phyloP scores from a whole-genome alignment of 2,113 vertebrate genomes.

The Triplophysa dalaica region DNA sequence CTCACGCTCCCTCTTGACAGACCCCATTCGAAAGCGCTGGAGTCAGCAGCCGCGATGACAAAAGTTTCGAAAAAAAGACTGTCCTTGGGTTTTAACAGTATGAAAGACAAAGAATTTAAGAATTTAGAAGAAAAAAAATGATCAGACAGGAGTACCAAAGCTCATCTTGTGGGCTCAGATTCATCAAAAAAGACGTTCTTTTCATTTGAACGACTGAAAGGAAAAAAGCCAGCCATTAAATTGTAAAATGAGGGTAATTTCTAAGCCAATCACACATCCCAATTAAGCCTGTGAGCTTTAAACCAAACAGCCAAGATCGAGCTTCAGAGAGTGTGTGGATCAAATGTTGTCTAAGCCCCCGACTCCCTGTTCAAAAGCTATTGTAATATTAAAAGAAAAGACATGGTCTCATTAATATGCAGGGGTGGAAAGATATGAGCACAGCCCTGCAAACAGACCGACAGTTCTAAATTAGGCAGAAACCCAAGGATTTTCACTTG shows the following conservation, averaged over 20 bases:
- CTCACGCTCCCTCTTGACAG: neutral
- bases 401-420: neutral
- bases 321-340: constrained; percentile 3
- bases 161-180: neutral
- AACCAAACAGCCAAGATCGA: constrained; percentile 13
- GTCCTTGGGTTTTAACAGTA: neutral
- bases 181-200: neutral
- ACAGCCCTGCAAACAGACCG: neutral
- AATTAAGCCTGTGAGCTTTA: constrained; percentile 28
- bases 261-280: constrained; percentile 11
- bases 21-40: neutral
- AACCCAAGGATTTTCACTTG: constrained; percentile 2
- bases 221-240: constrained; percentile 19
- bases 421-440: neutral
- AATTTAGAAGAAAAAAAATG: neutral
- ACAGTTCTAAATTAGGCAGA: neutral
- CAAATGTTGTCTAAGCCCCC: constrained; percentile 13
- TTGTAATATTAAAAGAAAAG: constrained; percentile 7
- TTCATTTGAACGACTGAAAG: constrained; percentile 11
- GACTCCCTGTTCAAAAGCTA: neutral
- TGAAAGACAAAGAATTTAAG: constrained; percentile 5
- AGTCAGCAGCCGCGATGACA: neutral
- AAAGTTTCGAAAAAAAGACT: neutral
- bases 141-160: neutral
- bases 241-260: constrained; percentile 21